Evolutionary conservation across 2,888 invertebrate species (phyloP).

Genomic region (Oscheius myriophilus): DNA sequence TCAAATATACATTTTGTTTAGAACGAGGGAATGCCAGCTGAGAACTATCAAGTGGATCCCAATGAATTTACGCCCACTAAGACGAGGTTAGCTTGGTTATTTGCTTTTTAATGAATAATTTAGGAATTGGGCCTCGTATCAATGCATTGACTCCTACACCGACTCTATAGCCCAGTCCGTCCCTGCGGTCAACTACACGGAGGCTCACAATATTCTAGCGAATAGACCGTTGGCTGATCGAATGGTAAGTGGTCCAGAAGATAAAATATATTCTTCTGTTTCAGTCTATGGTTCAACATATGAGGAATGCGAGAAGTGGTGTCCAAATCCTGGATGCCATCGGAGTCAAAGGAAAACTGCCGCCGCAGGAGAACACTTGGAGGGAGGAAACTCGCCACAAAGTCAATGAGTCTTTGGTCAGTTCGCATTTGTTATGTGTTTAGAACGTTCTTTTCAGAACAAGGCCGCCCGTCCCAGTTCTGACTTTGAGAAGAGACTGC

Average conservation of each 20-base stretch:
- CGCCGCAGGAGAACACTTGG: conserved; percentile 7
- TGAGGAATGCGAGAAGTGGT: background rate
- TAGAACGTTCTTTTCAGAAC: background rate
- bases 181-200: background rate
- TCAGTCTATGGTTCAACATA: background rate
- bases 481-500: too few species aligned
- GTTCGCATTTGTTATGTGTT: background rate
- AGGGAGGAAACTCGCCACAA: conserved; percentile 5
- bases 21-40: too few species aligned
- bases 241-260: background rate
- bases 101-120: too few species aligned
- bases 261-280: background rate
- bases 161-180: conserved; percentile 9
- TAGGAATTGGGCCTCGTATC: too few species aligned
- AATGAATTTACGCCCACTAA: too few species aligned
- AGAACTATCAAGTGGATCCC: too few species aligned
- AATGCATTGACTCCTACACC: background rate
- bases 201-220: background rate
- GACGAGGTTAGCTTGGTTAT: too few species aligned
- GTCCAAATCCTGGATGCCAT: background rate
- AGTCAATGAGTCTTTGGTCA: conserved; percentile 1
- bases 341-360: conserved; percentile 10
- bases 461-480: background rate
- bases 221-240: background rate
- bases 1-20: too few species aligned